Percentiles rank a stretch among this genome's conserved stretches.
phyloP scores from a whole-genome alignment of 2,888 invertebrate genomes.

The Lasioglossum zephyrum region DNA sequence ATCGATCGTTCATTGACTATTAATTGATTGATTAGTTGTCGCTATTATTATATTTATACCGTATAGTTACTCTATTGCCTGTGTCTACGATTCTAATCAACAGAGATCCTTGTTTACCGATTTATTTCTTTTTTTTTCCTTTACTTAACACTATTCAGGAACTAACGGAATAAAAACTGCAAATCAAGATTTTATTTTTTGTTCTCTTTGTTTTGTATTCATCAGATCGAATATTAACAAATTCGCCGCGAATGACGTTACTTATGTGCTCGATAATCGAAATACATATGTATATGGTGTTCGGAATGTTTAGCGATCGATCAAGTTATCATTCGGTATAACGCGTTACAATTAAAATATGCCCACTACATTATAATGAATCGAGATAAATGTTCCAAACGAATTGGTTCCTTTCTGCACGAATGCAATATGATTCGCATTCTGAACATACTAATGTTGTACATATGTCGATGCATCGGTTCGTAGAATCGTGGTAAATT shows the following conservation, averaged over 20 bases:
- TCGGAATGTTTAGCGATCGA: neutral
- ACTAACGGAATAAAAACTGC: constrained; percentile 46
- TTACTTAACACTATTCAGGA: constrained; percentile 26
- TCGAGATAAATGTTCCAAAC: too few species aligned
- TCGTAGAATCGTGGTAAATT: neutral
- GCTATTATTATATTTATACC: constrained; percentile 70
- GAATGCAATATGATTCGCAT: neutral
- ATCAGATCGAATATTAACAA: neutral
- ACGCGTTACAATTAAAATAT: neutral
- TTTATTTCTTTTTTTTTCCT: constrained; percentile 19
- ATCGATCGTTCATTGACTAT: constrained; percentile 68
- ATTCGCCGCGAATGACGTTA: neutral
- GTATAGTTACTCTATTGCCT: constrained; percentile 68
- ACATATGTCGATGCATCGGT: neutral
- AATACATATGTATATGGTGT: neutral
- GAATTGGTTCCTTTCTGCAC: neutral
- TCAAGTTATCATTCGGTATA: neutral
- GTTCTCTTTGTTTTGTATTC: neutral
- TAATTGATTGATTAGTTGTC: constrained; percentile 69
- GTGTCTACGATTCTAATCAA: constrained; percentile 65
- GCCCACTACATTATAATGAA: neutral
- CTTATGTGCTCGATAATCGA: neutral
- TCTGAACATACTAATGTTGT: neutral
- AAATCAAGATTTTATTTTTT: constrained; percentile 27
- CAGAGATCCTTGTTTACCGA: constrained; percentile 19